Conservation (phyloP, 2,113 vertebrate genomes). For the Carassius gibelio region DNA sequence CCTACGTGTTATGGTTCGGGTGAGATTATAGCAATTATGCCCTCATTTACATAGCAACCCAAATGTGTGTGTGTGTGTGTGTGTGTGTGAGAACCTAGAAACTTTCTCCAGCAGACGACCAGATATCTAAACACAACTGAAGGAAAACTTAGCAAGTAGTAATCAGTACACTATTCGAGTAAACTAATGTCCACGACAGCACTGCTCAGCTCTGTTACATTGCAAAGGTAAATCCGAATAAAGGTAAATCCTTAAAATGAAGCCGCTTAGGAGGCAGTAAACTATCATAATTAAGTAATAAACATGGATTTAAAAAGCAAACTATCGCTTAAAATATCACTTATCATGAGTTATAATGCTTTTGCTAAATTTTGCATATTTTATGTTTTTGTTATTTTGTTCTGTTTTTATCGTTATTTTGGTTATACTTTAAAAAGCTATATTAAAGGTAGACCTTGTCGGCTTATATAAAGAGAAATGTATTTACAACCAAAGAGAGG, state of each 20-base stretch:
- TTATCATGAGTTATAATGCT: conserved; percentile 71
- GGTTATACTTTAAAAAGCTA: conserved; percentile 77
- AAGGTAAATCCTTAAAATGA: conserved; percentile 71
- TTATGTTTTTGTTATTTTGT: conserved; percentile 63
- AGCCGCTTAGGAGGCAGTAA: conserved; percentile 65
- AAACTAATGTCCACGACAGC: conserved; percentile 1
- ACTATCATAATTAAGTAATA: conserved; percentile 72
- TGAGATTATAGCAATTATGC: background rate
- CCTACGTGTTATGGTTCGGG: background rate
- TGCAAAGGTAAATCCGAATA: conserved; percentile 62
- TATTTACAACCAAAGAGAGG: conserved; percentile 74
- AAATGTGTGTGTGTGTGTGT: conserved; percentile 1
- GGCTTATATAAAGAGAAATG: conserved; percentile 78
- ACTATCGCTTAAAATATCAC: conserved; percentile 62
- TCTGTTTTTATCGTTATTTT: conserved; percentile 66
- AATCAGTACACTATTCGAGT: conserved; percentile 64
- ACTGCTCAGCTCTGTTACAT: conserved; percentile 58
- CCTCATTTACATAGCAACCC: background rate
- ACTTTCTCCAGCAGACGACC: conserved; percentile 71
- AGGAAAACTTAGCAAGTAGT: conserved; percentile 72
- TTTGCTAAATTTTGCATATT: conserved; percentile 77
- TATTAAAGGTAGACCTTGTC: conserved; percentile 79
- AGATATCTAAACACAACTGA: conserved; percentile 71
- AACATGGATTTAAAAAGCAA: conserved; percentile 73
- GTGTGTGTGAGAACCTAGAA: conserved; percentile 62